A percentile compares a stretch with the other conserved stretches of the same genome.
These are phyloP conservation scores for Lasioglossum morio DNA, from an alignment of 2,888 invertebrate species.

Conservation along the genomic window DNA sequence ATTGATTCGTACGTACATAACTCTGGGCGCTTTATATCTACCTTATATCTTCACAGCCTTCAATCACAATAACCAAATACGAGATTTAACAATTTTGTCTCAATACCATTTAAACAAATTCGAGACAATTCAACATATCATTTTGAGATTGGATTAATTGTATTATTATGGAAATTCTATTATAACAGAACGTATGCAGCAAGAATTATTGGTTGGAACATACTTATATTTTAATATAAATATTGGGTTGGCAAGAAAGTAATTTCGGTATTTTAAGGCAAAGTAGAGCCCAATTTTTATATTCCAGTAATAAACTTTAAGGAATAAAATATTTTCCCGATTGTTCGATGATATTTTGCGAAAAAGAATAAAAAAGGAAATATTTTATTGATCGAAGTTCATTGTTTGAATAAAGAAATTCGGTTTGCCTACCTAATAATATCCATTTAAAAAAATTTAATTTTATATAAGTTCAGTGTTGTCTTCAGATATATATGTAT, in stretches of 20 bases:
- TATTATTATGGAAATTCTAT: background rate
- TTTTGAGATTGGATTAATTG: background rate
- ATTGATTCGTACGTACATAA: conserved; percentile 13
- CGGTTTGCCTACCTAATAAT: too few species aligned
- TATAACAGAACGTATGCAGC: background rate
- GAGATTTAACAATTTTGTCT: background rate
- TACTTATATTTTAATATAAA: background rate
- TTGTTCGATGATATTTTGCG: too few species aligned
- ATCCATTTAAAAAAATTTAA: background rate
- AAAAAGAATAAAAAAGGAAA: too few species aligned
- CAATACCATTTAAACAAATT: background rate
- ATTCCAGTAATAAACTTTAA: too few species aligned
- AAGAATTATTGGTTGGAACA: background rate
- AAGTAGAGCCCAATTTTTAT: too few species aligned
- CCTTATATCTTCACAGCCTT: background rate
- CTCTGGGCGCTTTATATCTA: background rate
- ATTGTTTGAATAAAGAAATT: too few species aligned
- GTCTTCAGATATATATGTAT: too few species aligned
- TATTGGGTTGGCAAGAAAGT: too few species aligned
- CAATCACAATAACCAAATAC: background rate
- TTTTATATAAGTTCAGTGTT: background rate
- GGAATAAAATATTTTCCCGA: too few species aligned
- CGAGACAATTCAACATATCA: background rate
- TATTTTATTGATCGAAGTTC: too few species aligned
- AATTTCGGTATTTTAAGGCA: too few species aligned